These are phyloP conservation scores for Amblyjoppa fuscipennis DNA, from an alignment of 2,888 invertebrate genomes.

Conservation along the genomic window DNA sequence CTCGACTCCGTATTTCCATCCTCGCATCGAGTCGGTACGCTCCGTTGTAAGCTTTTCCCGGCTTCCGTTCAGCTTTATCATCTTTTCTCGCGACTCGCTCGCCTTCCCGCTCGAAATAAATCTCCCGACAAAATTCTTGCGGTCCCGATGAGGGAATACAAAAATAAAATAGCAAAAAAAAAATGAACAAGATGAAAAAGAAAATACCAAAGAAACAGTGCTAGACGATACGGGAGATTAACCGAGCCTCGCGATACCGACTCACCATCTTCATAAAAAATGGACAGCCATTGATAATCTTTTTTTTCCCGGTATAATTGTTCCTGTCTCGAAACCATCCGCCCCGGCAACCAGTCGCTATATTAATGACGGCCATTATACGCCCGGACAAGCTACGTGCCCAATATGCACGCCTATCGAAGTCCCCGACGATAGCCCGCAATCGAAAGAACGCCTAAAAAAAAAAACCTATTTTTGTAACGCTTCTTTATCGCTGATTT, in stretches of 20 bases:
- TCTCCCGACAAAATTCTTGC: conserved; percentile 46
- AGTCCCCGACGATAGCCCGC: conserved; percentile 25
- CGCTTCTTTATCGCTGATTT: not conserved
- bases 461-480: not conserved
- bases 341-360: not conserved
- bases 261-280: not conserved
- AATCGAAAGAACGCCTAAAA: conserved; percentile 24
- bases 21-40: conserved; percentile 40
- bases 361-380: not conserved
- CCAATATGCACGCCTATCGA: not conserved
- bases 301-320: not conserved
- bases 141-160: conserved; percentile 25
- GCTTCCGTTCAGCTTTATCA: conserved; percentile 42
- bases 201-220: conserved; percentile 6
- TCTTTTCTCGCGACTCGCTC: conserved; percentile 49
- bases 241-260: not conserved
- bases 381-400: not conserved
- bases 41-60: conserved; percentile 33
- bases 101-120: conserved; percentile 49
- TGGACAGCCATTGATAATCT: not conserved
- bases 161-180: not conserved
- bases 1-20: conserved; percentile 61
- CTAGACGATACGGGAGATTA: conserved; percentile 32
- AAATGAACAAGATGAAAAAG: not conserved
- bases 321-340: not conserved